These are phyloP conservation scores for Trogon melanurus DNA, from an alignment of 2,113 vertebrate species.

Conservation along the genomic window DNA sequence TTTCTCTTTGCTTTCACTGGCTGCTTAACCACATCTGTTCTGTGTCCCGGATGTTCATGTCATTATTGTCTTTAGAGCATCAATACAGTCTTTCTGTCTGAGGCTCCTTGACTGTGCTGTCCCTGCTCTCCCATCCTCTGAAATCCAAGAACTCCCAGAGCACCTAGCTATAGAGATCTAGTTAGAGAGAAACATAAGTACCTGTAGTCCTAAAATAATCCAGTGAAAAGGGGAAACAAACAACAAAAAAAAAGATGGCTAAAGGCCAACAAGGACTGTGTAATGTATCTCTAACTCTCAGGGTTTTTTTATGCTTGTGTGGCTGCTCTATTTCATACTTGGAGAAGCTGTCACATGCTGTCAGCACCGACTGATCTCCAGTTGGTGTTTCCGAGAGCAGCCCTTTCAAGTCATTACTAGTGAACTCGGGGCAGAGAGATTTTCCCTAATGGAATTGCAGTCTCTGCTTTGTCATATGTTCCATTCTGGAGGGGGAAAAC, in stretches of 20 bases:
- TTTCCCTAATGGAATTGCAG: neutral
- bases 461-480: neutral
- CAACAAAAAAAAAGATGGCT: neutral
- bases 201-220: constrained; percentile 1
- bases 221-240: neutral
- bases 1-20: neutral
- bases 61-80: neutral
- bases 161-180: neutral
- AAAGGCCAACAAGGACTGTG: neutral
- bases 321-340: neutral
- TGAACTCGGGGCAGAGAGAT: neutral
- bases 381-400: constrained; percentile 6
- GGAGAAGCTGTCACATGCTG: neutral
- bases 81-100: neutral
- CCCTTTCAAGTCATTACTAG: neutral
- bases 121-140: neutral
- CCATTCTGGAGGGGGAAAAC: neutral
- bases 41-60: neutral
- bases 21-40: neutral
- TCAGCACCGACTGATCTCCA: constrained; percentile 3
- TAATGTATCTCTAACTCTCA: neutral
- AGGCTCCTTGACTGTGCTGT: neutral
- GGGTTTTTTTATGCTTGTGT: neutral
- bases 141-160: neutral
- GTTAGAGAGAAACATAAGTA: neutral